Conservation (phyloP, 2,888 invertebrate genomes). For the Camptogramma bilineatum region DNA sequence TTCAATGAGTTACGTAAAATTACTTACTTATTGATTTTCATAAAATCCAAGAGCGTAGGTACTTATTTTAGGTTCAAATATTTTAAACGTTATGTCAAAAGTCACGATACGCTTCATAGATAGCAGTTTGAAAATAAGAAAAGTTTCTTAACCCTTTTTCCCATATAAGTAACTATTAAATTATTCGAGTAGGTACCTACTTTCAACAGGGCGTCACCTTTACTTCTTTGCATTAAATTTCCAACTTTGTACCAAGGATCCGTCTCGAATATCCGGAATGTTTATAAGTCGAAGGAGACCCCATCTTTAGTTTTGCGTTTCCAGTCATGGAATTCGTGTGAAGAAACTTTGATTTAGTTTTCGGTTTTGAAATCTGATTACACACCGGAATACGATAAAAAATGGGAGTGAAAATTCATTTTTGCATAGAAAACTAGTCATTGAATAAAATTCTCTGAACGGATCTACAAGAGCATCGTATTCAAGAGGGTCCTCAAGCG, state of each 20-base stretch:
- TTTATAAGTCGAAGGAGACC: not conserved
- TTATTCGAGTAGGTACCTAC: not conserved
- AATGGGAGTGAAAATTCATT: not conserved
- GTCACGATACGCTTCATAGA: not conserved
- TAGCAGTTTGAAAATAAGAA: not conserved
- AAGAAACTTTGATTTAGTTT: not conserved
- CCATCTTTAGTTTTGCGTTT: not conserved
- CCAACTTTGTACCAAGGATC: slow-evolving; percentile 1
- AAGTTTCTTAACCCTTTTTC: not conserved
- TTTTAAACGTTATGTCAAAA: not conserved
- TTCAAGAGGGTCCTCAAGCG: no score
- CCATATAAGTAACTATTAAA: not conserved
- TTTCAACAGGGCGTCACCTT: slow-evolving; percentile 1
- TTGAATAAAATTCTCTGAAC: no score
- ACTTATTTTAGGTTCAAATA: no score
- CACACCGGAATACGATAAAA: not conserved
- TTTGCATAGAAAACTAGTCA: not conserved
- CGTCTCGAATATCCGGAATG: not conserved
- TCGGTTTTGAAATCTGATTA: slow-evolving; percentile 1
- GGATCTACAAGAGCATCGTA: no score
- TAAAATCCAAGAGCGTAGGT: no score
- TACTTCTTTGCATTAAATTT: not conserved
- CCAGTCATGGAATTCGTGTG: not conserved
- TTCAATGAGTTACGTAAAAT: no score
- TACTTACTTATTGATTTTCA: no score